Evolutionary conservation across 2,797 vertebrate species (phyloP).

Genomic region (Phrynocephalus vlangalii): DNA sequence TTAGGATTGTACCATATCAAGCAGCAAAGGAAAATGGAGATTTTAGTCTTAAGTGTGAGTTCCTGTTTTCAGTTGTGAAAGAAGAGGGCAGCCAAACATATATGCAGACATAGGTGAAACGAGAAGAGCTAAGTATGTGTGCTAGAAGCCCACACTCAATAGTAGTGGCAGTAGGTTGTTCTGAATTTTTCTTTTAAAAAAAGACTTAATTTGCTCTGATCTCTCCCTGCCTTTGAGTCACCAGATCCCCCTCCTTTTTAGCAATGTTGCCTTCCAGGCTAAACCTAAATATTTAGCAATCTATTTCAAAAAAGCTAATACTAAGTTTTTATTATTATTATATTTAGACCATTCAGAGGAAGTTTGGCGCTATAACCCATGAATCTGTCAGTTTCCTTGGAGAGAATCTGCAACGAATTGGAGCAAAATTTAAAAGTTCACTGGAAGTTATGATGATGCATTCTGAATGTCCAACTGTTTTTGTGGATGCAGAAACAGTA

Average conservation of each 20-base stretch:
- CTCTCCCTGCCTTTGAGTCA: no score
- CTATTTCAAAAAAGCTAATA: neutral
- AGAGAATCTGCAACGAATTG: constrained; percentile 90
- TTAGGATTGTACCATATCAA: neutral
- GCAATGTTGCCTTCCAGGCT: neutral
- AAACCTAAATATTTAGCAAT: neutral
- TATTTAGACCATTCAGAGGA: constrained; percentile 89
- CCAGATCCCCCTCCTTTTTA: neutral
- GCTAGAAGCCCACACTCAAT: neutral
- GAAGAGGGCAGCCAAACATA: neutral
- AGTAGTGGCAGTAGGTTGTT: neutral
- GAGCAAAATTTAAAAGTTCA: constrained; percentile 94
- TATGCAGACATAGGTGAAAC: no score
- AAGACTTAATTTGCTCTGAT: neutral
- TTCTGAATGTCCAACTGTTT: constrained; percentile 95
- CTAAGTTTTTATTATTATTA: constrained; percentile 44
- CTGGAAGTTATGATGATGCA: constrained; percentile 92
- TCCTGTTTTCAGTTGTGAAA: neutral
- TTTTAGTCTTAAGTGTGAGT: neutral
- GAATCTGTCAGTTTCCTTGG: constrained; percentile 91
- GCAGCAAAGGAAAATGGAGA: neutral
- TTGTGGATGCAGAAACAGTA: constrained; percentile 97
- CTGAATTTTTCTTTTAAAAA: neutral
- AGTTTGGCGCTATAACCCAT: constrained; percentile 91
- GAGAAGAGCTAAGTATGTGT: neutral